Evolutionary conservation across 2,113 vertebrate species (phyloP).

Genomic region (Callopanchax toddi): DNA sequence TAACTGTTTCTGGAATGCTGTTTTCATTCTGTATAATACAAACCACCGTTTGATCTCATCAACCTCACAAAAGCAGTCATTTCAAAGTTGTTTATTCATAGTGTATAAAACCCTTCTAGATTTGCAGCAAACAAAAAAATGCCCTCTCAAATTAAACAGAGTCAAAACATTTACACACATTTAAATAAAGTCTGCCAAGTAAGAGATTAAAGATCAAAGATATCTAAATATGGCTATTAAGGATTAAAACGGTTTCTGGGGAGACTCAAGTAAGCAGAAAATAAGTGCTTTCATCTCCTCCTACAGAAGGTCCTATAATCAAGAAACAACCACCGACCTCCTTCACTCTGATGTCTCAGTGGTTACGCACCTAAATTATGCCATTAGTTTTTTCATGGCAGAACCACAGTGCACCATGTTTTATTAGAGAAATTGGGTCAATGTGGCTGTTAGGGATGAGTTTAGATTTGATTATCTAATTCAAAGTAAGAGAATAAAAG

Average conservation of each 20-base stretch:
- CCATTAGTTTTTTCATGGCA: not conserved
- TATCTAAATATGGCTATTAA: conserved; percentile 27
- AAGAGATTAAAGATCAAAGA: conserved; percentile 26
- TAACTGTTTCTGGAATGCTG: not conserved
- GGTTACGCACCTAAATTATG: not conserved
- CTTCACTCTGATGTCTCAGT: conserved; percentile 14
- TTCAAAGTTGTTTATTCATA: not conserved
- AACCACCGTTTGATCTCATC: conserved; percentile 1
- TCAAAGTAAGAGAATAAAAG: too few relatives aligned
- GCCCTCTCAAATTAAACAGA: conserved; percentile 1
- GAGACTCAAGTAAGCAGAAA: conserved; percentile 45
- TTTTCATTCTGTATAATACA: not conserved
- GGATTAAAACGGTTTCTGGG: conserved; percentile 25
- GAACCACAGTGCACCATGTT: not conserved
- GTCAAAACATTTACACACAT: conserved; percentile 7
- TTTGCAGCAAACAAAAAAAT: not conserved
- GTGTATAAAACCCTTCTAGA: not conserved
- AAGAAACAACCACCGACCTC: conserved; percentile 20
- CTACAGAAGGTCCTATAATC: conserved; percentile 44
- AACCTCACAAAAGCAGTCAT: not conserved
- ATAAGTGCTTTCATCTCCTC: conserved; percentile 38
- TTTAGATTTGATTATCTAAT: too few relatives aligned
- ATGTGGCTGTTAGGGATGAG: too few relatives aligned
- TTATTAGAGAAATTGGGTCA: too few relatives aligned
- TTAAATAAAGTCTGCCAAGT: not conserved